phyloP scores from a whole-genome alignment of 2,113 vertebrate genomes.

The Leuciscus idus region DNA sequence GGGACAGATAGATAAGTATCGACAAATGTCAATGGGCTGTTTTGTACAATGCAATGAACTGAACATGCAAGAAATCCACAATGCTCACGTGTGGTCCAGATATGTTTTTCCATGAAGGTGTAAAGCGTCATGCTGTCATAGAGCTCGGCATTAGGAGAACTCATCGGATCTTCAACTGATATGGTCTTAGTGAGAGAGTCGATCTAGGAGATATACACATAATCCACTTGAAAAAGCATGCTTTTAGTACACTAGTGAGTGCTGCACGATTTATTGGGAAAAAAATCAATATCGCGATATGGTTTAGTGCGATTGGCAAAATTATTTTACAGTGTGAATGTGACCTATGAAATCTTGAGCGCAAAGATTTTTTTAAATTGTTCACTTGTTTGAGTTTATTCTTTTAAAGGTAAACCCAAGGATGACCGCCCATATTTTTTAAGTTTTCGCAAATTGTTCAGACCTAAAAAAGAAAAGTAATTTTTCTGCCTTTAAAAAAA shows the following conservation, averaged over 20 bases:
- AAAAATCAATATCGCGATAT: no score
- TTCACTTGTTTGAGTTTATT: no score
- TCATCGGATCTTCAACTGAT: slow-evolving; percentile 66
- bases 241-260: neutral
- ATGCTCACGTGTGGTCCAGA: slow-evolving; percentile 72
- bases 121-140: slow-evolving; percentile 75
- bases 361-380: no score
- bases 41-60: neutral
- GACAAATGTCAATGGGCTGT: neutral
- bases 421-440: no score
- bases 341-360: no score
- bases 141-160: slow-evolving; percentile 66
- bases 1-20: neutral
- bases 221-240: slow-evolving; percentile 11
- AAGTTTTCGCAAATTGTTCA: no score
- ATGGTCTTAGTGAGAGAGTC: slow-evolving; percentile 68
- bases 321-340: no score
- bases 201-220: slow-evolving; percentile 61
- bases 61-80: neutral
- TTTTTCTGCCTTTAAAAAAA: no score
- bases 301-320: no score
- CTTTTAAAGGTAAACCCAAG: no score
- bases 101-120: slow-evolving; percentile 66
- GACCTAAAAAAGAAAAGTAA: no score
- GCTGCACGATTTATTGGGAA: no score